These are phyloP conservation scores for Amphiura filiformis DNA, from an alignment of 35 echinoderm and acorn worm species.

Conservation along the genomic window DNA sequence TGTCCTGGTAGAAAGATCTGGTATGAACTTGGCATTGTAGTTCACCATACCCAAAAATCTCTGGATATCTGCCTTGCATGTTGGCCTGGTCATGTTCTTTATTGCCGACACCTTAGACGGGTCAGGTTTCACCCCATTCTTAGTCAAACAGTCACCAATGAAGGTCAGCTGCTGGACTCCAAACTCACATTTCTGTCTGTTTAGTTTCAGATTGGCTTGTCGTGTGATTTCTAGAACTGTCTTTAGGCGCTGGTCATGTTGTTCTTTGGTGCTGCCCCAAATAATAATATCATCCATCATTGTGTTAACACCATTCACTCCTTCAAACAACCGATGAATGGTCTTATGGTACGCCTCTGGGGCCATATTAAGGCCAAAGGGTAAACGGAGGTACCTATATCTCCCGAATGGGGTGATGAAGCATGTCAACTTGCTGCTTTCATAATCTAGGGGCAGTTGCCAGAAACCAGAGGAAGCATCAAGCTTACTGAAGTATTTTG, in stretches of 20 bases:
- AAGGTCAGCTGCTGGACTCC: not conserved
- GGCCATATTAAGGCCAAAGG: conserved; percentile 48
- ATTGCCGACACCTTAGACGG: not conserved
- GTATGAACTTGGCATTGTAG: conserved; percentile 42
- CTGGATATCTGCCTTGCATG: not conserved
- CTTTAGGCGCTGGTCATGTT: not conserved
- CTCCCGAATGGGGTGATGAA: conserved; percentile 54
- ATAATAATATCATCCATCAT: conserved; percentile 62
- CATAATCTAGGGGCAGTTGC: conserved; percentile 24
- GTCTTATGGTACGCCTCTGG: conserved; percentile 32
- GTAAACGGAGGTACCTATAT: conserved; percentile 14
- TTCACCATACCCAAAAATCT: conserved; percentile 39
- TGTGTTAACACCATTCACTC: conserved; percentile 32
- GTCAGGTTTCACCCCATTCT: not conserved
- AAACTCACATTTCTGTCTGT: conserved; percentile 9
- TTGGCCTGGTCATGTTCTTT: conserved; percentile 7
- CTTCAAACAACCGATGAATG: conserved; percentile 19
- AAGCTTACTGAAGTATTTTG: conserved; percentile 53
- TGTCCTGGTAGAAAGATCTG: conserved; percentile 28
- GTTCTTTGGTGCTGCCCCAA: not conserved
- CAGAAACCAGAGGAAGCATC: conserved; percentile 65
- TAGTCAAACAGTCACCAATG: not conserved
- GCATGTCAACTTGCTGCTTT: conserved; percentile 38
- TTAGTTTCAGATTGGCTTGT: conserved; percentile 18
- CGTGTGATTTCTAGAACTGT: not conserved